Evolutionary conservation across 1,140 invertebrate genomes (phyloP), one percentile per base, ranked within the genome.

Genomic region (Magallana ariakensis): DNA sequence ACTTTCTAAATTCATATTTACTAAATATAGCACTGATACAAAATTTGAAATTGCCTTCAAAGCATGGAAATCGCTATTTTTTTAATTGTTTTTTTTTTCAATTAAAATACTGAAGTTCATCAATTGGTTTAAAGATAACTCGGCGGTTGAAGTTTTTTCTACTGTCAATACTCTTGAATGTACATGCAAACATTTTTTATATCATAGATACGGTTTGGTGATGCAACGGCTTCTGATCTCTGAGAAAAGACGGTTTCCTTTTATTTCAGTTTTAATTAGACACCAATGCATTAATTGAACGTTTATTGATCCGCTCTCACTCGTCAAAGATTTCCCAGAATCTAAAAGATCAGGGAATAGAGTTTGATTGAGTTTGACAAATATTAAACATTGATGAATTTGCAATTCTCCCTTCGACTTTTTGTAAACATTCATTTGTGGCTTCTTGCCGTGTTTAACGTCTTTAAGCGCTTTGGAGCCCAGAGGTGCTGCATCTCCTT

Each of bases 361-460:
- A 33, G 66, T 75, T 75, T 75, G 66, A 75, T 75, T 75, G 66
- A 75, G 66, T 75, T 75, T 75, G 66, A 75, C 66, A 75, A 75
- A 75, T 75, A 75, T 75, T 75, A 75, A 75, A 75, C 66, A 75
- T 75, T 75, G 66, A 75, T 75, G 66, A 75, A 75, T 75, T 75
- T 26, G 66, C 22, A 75, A 75, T 75, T 75, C 66, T 75, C 22
- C 66, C 66, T 22, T 13, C 22, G 22, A 75, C 66, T 75, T 75
- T 26, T 75, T 75, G 66, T 26, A 75, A 75, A 75, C 66, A 75
- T 75, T 75, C 66, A 75, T 75, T 75, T 75, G 66, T 75, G 22
- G 66, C 22, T 75, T 26, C 66, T 75, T 75, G 66, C 33, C 66
- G 33, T 19, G 66, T 75, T 26, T 26, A 75, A 75, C 66, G 66